A percentile compares a stretch with the other conserved stretches of the same genome.
Conservation (phyloP, 2,888 invertebrate genomes). For the Synanthedon andrenaeformis region DNA sequence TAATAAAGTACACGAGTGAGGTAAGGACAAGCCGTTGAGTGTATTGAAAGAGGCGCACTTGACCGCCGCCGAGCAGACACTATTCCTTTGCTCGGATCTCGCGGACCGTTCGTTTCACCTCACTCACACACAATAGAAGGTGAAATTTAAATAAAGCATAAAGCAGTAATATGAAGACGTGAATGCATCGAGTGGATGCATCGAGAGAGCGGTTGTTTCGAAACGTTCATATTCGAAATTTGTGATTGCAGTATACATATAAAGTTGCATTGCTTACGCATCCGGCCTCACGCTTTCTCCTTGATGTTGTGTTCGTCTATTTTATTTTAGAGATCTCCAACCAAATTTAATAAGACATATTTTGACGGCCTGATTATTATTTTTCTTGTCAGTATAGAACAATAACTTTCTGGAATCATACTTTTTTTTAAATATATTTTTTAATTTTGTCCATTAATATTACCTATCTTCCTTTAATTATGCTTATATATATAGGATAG, state of each 20-base stretch:
- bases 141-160: slow-evolving; percentile 69
- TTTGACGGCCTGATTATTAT: too few relatives aligned
- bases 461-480: too few relatives aligned
- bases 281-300: background rate
- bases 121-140: slow-evolving; percentile 67
- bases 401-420: too few relatives aligned
- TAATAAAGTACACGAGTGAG: slow-evolving; percentile 2
- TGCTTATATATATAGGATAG: too few relatives aligned
- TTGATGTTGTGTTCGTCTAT: too few relatives aligned
- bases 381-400: too few relatives aligned
- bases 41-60: slow-evolving; percentile 45
- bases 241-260: background rate
- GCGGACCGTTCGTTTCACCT: slow-evolving; percentile 50
- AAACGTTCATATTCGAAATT: background rate
- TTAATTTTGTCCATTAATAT: too few relatives aligned
- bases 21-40: background rate
- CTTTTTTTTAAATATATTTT: too few relatives aligned
- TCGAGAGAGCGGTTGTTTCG: slow-evolving; percentile 39
- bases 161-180: slow-evolving; percentile 44
- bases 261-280: background rate
- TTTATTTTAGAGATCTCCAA: too few relatives aligned
- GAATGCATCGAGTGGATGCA: slow-evolving; percentile 57
- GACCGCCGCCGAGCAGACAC: slow-evolving; percentile 46
- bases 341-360: too few relatives aligned
- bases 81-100: slow-evolving; percentile 60